These are phyloP conservation scores for Ophion slaviceki DNA, from an alignment of 2,888 invertebrate genomes.

Conservation along the genomic window DNA sequence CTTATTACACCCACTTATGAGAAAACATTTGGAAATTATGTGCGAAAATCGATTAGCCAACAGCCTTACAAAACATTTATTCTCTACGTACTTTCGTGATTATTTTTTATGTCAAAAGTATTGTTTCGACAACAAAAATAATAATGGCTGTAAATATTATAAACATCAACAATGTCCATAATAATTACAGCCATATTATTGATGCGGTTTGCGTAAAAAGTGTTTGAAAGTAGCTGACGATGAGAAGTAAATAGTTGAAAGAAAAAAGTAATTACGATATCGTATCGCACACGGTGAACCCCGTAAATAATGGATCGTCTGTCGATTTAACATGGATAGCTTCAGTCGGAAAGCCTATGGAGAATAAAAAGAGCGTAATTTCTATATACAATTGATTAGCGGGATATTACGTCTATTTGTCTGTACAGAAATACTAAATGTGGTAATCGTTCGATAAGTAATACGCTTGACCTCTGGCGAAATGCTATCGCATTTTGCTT, in stretches of 20 bases:
- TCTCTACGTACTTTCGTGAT: background rate
- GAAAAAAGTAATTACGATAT: background rate
- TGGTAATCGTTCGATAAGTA: constrained; percentile 28
- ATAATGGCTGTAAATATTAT: background rate
- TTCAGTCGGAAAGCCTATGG: background rate
- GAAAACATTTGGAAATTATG: background rate
- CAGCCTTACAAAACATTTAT: background rate
- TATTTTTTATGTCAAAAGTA: background rate
- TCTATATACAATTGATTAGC: background rate
- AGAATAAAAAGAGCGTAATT: background rate
- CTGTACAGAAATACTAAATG: background rate
- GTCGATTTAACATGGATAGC: background rate
- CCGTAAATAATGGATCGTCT: background rate
- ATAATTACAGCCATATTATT: background rate
- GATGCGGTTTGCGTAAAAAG: background rate
- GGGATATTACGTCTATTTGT: background rate
- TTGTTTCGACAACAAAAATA: background rate
- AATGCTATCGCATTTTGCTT: constrained; percentile 35
- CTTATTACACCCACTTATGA: background rate
- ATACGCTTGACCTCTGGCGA: constrained; percentile 25
- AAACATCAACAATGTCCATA: background rate
- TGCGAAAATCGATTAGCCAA: background rate
- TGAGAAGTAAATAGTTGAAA: background rate
- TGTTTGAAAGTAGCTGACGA: background rate
- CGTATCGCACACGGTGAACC: background rate